Conservation (phyloP, 2,888 invertebrate genomes). For the Orgyia antiqua region DNA sequence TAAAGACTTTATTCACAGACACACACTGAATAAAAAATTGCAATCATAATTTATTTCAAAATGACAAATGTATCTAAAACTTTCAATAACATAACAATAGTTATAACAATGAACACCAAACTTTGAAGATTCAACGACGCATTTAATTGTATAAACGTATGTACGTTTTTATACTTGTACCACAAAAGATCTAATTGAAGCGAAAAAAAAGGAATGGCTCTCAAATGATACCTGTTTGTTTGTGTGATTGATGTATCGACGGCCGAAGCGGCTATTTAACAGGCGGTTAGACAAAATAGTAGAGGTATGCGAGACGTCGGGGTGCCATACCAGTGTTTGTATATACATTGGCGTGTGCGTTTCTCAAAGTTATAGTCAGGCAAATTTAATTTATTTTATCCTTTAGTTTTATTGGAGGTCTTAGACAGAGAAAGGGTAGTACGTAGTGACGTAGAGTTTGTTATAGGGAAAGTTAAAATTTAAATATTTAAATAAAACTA, state of each 20-base stretch:
- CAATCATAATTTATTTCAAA: constrained; percentile 1
- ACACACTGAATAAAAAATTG: neutral
- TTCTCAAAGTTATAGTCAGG: constrained; percentile 44
- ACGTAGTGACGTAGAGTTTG: too few species aligned
- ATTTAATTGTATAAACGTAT: constrained; percentile 61
- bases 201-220: constrained; percentile 57
- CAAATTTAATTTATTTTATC: too few species aligned
- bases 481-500: too few species aligned
- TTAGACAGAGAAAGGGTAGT: too few species aligned
- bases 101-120: constrained; percentile 26
- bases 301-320: constrained; percentile 52
- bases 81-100: constrained; percentile 38
- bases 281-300: constrained; percentile 74
- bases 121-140: constrained; percentile 55
- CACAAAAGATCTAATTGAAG: constrained; percentile 76
- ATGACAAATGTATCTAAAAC: constrained; percentile 11
- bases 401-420: too few species aligned
- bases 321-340: constrained; percentile 54
- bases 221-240: constrained; percentile 59
- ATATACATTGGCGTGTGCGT: constrained; percentile 39
- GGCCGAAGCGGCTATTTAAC: constrained; percentile 69
- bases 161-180: constrained; percentile 49
- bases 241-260: constrained; percentile 76
- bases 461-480: too few species aligned
- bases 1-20: too few species aligned